Evolutionary conservation across 2,888 invertebrate genomes (phyloP).

Genomic region (Tenodera sinensis): DNA sequence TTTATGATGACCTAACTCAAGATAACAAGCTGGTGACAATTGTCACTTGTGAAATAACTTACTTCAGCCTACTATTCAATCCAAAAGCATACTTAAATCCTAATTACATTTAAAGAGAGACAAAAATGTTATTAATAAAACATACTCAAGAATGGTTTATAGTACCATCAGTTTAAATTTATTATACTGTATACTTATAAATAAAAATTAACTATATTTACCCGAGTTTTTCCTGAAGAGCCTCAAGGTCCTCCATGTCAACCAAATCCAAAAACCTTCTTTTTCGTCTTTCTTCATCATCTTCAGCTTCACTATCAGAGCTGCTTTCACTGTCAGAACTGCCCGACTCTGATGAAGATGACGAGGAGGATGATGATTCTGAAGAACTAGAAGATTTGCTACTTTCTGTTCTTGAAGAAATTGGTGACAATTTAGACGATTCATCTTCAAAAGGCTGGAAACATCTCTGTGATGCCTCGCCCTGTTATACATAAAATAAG

Average conservation of each 20-base stretch:
- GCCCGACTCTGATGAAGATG: constrained; percentile 21
- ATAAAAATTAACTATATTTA: background rate
- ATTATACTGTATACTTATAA: too few species aligned
- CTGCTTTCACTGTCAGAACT: constrained; percentile 21
- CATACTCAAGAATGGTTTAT: too few species aligned
- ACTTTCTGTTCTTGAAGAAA: constrained; percentile 14
- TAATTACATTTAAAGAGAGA: too few species aligned
- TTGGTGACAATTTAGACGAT: constrained; percentile 2
- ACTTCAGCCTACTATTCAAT: too few species aligned
- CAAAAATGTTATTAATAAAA: too few species aligned
- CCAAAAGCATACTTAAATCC: too few species aligned
- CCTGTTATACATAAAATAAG: background rate
- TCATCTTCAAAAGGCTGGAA: constrained; percentile 5
- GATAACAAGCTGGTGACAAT: too few species aligned
- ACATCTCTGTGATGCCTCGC: background rate
- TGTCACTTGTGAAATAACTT: too few species aligned
- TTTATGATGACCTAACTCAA: too few species aligned
- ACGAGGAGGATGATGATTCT: constrained; percentile 23
- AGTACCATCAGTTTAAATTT: too few species aligned
- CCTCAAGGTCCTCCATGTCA: constrained; percentile 6
- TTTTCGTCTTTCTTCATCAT: constrained; percentile 11
- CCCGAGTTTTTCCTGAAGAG: background rate
- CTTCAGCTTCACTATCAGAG: constrained; percentile 18
- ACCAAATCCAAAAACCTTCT: constrained; percentile 4
- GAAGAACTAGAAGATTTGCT: constrained; percentile 19